A percentile compares a stretch with the other conserved stretches of the same genome.
Conservation (phyloP, 2,888 invertebrate species). For the Pecten maximus region DNA sequence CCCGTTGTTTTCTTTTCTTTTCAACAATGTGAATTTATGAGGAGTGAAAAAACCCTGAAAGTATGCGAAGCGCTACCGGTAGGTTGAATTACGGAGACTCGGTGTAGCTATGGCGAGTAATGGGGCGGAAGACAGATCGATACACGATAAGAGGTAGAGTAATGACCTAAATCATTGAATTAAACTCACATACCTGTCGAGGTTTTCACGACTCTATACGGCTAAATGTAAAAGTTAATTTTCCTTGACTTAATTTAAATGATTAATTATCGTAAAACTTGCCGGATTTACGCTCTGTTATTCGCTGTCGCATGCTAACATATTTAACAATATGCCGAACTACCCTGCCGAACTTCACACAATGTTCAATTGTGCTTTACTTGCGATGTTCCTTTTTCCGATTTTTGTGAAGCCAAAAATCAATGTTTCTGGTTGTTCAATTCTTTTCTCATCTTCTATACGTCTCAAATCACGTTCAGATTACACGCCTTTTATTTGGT, state of each 20-base stretch:
- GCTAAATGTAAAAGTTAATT: slow-evolving; percentile 20
- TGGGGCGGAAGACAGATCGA: neutral
- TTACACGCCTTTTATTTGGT: neutral
- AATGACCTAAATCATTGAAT: neutral
- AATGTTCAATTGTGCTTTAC: neutral
- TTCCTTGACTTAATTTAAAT: slow-evolving; percentile 26
- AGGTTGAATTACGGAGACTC: neutral
- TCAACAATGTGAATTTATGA: slow-evolving; percentile 24
- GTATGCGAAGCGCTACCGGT: slow-evolving; percentile 9
- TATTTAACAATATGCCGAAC: neutral
- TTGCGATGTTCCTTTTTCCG: neutral
- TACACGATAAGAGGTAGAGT: neutral
- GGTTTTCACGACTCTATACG: slow-evolving; percentile 24
- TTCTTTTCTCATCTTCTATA: neutral
- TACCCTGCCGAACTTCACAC: neutral
- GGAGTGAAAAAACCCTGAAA: neutral
- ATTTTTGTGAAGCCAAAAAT: neutral
- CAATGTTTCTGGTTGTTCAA: neutral
- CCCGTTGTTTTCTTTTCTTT: slow-evolving; percentile 33
- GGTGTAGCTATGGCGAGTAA: neutral
- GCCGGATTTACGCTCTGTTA: neutral
- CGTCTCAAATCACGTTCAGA: neutral
- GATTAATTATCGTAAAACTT: neutral
- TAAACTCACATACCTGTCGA: slow-evolving; percentile 24
- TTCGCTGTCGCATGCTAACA: slow-evolving; percentile 13